Conservation (phyloP, 2,797 vertebrate species). For the Melanogrammus aeglefinus region DNA sequence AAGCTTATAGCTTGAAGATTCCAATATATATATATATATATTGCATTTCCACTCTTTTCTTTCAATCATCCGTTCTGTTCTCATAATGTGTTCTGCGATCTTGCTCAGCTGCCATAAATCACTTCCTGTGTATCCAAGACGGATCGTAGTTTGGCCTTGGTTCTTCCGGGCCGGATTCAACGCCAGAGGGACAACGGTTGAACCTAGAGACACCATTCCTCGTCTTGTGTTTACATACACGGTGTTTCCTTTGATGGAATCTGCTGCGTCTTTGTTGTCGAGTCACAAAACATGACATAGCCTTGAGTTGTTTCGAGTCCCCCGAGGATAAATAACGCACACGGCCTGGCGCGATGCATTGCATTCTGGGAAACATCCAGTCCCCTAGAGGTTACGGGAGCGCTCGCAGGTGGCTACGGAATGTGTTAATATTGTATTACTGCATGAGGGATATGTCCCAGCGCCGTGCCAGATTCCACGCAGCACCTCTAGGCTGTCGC, state of each 20-base stretch:
- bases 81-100: not conserved
- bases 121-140: not conserved
- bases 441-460: constrained; percentile 43
- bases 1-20: not conserved
- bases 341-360: not conserved
- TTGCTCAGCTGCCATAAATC: not conserved
- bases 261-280: too few relatives aligned
- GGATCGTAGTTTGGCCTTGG: not conserved
- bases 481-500: constrained; percentile 18
- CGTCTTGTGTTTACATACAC: too few relatives aligned
- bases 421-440: constrained; percentile 39
- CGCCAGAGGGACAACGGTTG: not conserved
- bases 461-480: constrained; percentile 27
- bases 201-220: not conserved
- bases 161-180: not conserved
- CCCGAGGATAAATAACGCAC: too few relatives aligned
- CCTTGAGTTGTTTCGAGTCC: too few relatives aligned
- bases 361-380: constrained; percentile 29
- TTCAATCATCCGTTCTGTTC: not conserved
- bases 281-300: too few relatives aligned
- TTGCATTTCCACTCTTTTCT: not conserved
- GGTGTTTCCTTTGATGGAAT: too few relatives aligned
- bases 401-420: constrained; percentile 23
- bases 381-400: constrained; percentile 6
- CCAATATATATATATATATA: not conserved